Evolutionary conservation across 2,888 invertebrate species (phyloP), one percentile per base, ranked within the genome.

Genomic region (Pammene aurita): DNA sequence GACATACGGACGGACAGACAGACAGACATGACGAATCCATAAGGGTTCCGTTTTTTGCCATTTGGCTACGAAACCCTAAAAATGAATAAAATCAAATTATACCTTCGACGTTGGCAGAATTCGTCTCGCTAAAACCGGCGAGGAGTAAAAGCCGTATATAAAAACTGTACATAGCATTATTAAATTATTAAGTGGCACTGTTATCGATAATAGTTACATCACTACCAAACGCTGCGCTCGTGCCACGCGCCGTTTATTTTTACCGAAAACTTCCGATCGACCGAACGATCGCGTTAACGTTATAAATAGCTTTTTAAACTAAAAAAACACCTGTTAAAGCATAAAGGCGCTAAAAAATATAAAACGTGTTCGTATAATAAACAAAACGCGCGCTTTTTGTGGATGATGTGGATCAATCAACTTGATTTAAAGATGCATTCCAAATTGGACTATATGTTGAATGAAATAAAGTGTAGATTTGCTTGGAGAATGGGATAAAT

Each of bases 231-330:
- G 46, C 67, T 54, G 71, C 72, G 72, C 72, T 70, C 66, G 70
- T 60, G 71, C 65, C 73, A 72, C 71, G 72, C 72, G 73, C 68
- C 70, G 62, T 55, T 66, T 74, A 74, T 74, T 74, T 74, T 69
- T 68, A 71, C 42, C 73, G 68, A 71, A 68, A 64, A 71, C 71
- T 74, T 72, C 72, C 72, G 71, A 72, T 64, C 67, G 67, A 26
- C 50, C 67, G 9, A 50, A 60, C 66, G 63, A 66, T 66, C 66
- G 54, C 63, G 62, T 60, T 67, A 42, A 38, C 62, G 62, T 65
- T 69, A 54, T 64, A 69, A 71, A 71, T 72, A 70, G 65, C 54
- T 66, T 54, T 14, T 16, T 34, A 52, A 66, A 35, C 16, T 34
- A 60, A 38, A 42, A 50, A 54, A 38, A 11, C 44, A 64, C 48